A percentile compares a stretch with the other conserved stretches of the same genome.
phyloP scores from a whole-genome alignment of 2,888 invertebrate genomes.

The Eilema sororculum region DNA sequence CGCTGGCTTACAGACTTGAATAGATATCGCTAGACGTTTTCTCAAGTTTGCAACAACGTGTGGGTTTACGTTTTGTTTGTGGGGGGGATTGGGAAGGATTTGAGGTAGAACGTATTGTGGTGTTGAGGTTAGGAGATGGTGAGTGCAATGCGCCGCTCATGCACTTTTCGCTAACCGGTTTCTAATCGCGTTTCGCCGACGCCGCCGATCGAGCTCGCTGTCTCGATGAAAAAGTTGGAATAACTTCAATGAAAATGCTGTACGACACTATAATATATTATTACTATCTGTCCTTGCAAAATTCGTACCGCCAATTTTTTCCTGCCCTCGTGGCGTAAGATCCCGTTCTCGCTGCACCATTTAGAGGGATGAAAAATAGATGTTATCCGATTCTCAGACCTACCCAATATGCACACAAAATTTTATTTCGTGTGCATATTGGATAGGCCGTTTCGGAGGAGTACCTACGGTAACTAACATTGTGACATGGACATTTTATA shows the following conservation, averaged over 20 bases:
- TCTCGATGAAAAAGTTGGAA: constrained; percentile 77
- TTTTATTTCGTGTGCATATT: too few relatives aligned
- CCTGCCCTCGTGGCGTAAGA: too few relatives aligned
- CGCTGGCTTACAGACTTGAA: constrained; percentile 51
- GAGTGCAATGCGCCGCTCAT: constrained; percentile 74
- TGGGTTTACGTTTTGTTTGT: constrained; percentile 60
- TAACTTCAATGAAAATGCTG: constrained; percentile 66
- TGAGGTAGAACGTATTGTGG: constrained; percentile 56
- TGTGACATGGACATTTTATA: too few relatives aligned
- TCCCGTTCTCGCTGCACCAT: too few relatives aligned
- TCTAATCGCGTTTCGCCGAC: constrained; percentile 78
- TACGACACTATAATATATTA: background rate
- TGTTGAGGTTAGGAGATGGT: constrained; percentile 60
- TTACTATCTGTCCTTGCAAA: too few relatives aligned
- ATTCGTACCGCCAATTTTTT: too few relatives aligned
- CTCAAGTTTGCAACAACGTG: constrained; percentile 40
- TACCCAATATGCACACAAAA: too few relatives aligned
- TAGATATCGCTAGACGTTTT: constrained; percentile 46
- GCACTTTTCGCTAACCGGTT: constrained; percentile 74
- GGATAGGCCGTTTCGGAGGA: too few relatives aligned
- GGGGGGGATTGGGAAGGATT: constrained; percentile 53
- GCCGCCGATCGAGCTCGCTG: constrained; percentile 66
- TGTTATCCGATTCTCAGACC: too few relatives aligned
- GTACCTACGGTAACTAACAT: too few relatives aligned
- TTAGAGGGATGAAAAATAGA: too few relatives aligned